Conservation (phyloP, 1,140 invertebrate species). For the Dendrolimus punctatus region DNA sequence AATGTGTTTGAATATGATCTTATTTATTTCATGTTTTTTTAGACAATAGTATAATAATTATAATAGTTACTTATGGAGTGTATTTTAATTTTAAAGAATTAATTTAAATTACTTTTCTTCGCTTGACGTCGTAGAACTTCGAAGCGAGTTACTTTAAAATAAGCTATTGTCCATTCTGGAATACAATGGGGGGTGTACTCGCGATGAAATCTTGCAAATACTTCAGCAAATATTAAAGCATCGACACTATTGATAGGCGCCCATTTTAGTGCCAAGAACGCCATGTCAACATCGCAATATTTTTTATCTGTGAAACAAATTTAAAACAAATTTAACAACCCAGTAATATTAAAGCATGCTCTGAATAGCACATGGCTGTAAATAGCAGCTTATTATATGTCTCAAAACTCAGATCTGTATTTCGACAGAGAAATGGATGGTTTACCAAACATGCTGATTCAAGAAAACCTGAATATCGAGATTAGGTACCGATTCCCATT, state of each 20-base stretch:
- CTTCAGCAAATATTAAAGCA: conserved; percentile 57
- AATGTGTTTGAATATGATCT: not conserved
- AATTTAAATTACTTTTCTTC: too few species aligned
- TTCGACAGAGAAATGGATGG: too few species aligned
- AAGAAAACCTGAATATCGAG: too few species aligned
- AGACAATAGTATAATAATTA: too few species aligned
- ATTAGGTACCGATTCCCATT: too few species aligned
- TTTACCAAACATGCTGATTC: too few species aligned
- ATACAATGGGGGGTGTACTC: conserved; percentile 64
- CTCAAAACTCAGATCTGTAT: too few species aligned
- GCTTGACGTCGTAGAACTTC: conserved; percentile 41
- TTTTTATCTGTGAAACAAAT: conserved; percentile 55
- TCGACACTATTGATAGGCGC: conserved; percentile 49
- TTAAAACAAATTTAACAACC: not conserved
- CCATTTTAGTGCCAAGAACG: conserved; percentile 67
- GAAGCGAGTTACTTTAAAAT: conserved; percentile 60
- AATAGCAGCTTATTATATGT: not conserved
- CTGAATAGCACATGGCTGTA: not conserved
- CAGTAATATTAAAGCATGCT: not conserved
- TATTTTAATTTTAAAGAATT: too few species aligned
- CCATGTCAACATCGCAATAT: conserved; percentile 67
- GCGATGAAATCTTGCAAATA: conserved; percentile 65
- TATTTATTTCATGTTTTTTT: not conserved
- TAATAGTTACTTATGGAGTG: too few species aligned
- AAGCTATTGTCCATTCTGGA: conserved; percentile 67